Conservation (phyloP, 2,113 vertebrate genomes). For the Athene noctua region DNA sequence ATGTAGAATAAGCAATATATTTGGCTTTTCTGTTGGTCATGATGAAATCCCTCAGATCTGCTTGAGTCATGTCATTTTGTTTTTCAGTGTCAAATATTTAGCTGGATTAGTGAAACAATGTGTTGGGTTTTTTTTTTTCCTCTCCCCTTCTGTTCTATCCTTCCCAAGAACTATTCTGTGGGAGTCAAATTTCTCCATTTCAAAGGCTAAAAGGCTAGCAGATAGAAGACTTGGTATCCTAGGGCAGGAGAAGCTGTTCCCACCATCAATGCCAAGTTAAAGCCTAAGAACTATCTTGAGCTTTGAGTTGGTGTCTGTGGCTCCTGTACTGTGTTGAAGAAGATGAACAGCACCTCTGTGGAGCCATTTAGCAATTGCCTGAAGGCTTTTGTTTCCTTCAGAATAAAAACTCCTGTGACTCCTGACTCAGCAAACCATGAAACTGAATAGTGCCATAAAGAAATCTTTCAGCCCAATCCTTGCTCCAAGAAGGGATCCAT, state of each 20-base stretch:
- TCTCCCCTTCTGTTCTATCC: neutral
- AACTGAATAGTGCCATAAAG: neutral
- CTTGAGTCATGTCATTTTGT: neutral
- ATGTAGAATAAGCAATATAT: neutral
- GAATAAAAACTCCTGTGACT: neutral
- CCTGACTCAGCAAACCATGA: conserved; percentile 5
- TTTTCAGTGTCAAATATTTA: neutral
- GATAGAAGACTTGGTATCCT: neutral
- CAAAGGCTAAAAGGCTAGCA: neutral
- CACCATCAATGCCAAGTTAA: neutral
- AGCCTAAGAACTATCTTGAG: neutral
- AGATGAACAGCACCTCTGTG: neutral
- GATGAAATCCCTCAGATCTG: neutral
- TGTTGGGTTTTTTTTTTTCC: neutral
- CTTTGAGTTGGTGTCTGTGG: neutral
- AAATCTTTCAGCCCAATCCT: neutral
- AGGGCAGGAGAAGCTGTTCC: neutral
- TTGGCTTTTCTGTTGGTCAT: neutral
- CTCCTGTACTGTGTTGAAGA: neutral
- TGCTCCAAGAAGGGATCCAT: neutral
- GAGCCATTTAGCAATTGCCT: neutral
- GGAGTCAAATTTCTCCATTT: neutral
- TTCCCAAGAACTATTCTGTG: neutral
- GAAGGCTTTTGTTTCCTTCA: neutral
- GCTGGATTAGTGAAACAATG: neutral